Conservation (phyloP, 2,888 invertebrate genomes). For the Lepidocyrtoides sp. region DNA sequence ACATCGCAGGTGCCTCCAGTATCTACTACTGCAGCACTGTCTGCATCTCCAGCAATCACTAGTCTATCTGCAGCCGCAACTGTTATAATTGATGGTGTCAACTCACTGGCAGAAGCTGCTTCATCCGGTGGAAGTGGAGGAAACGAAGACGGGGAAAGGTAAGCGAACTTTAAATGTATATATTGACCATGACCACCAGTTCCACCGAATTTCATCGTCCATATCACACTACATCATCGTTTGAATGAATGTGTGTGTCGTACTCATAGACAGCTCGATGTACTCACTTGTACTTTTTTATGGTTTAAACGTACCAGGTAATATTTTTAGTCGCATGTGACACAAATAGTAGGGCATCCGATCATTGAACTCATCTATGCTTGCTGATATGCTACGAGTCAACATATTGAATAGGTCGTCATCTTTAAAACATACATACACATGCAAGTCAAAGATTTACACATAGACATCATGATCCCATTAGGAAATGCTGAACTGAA, state of each 20-base stretch:
- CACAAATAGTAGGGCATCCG: slow-evolving; percentile 28
- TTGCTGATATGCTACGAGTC: neutral
- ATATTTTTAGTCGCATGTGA: slow-evolving; percentile 1
- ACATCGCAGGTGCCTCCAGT: slow-evolving; percentile 25
- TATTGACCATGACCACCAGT: neutral
- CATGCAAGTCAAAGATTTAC: no score
- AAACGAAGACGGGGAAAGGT: slow-evolving; percentile 88
- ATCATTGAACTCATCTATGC: slow-evolving; percentile 20
- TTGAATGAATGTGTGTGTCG: no score
- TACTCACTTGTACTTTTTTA: neutral
- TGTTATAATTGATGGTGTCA: slow-evolving; percentile 79
- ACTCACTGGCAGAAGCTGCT: slow-evolving; percentile 86
- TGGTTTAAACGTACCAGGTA: neutral
- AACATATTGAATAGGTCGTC: slow-evolving; percentile 8
- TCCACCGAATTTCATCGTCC: neutral
- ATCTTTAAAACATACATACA: neutral
- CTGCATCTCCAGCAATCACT: slow-evolving; percentile 52
- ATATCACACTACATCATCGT: neutral
- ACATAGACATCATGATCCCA: neutral
- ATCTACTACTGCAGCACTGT: slow-evolving; percentile 25
- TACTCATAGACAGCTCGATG: no score
- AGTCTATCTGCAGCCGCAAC: slow-evolving; percentile 79
- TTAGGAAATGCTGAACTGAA: neutral
- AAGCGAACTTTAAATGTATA: slow-evolving; percentile 75
- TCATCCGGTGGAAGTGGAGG: slow-evolving; percentile 86